Evolutionary conservation across 2,888 invertebrate genomes (phyloP).

Genomic region (Syrista parreyssii): DNA sequence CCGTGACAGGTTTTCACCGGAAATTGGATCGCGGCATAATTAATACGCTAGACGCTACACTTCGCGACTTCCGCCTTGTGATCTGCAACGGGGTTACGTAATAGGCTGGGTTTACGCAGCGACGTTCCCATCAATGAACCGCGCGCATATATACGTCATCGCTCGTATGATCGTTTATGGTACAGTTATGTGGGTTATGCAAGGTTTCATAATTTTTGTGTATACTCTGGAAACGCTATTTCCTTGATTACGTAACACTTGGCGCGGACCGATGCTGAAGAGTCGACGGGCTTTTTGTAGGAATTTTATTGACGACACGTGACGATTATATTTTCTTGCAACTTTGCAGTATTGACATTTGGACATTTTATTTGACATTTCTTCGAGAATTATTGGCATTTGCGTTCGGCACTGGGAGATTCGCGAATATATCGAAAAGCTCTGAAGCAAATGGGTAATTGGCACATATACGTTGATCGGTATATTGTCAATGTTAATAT

Average conservation of each 20-base stretch:
- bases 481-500: neutral
- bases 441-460: neutral
- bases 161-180: neutral
- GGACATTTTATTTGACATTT: neutral
- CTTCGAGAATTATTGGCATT: neutral
- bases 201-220: neutral
- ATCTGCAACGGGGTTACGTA: neutral
- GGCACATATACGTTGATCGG: neutral
- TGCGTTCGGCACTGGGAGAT: neutral
- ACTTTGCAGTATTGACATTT: neutral
- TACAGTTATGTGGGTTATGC: neutral
- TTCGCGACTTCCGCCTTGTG: neutral
- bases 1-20: neutral
- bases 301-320: too few relatives aligned
- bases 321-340: neutral
- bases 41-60: neutral
- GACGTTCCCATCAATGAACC: neutral
- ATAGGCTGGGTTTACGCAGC: neutral
- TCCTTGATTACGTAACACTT: neutral
- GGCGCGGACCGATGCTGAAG: neutral
- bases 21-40: constrained; percentile 4
- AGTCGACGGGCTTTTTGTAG: too few relatives aligned
- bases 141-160: neutral
- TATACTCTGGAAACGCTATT: neutral
- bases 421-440: neutral